Percentiles rank a stretch among this genome's conserved stretches.
Conservation (phyloP, 64 coral and sea anemone species). For the Stichodactyla mertensii region DNA sequence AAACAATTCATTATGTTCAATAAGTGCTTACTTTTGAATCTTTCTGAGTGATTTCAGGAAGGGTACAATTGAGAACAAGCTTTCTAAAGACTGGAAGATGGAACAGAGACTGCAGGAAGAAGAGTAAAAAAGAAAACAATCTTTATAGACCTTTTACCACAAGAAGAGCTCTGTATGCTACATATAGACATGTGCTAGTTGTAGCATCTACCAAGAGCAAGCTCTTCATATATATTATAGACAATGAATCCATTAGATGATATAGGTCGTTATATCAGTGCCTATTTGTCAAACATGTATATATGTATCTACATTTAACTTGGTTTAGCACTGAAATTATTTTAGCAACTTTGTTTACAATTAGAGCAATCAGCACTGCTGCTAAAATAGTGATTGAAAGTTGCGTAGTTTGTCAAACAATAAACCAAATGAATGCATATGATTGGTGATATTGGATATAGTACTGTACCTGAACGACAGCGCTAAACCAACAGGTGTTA, state of each 20-base stretch:
- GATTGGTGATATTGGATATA: background rate
- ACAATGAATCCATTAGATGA: too few relatives aligned
- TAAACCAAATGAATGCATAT: background rate
- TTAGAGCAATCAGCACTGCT: background rate
- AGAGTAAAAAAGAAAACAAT: background rate
- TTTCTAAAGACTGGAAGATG: slow-evolving; percentile 76
- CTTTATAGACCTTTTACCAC: background rate
- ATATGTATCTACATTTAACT: background rate
- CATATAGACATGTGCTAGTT: too few relatives aligned
- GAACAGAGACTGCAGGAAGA: slow-evolving; percentile 59
- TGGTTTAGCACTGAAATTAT: slow-evolving; percentile 18
- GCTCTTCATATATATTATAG: too few relatives aligned
- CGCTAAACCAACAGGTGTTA: slow-evolving; percentile 98
- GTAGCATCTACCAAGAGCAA: too few relatives aligned
- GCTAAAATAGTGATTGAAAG: slow-evolving; percentile 41
- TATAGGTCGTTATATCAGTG: background rate
- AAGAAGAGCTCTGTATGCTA: too few relatives aligned
- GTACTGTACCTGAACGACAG: slow-evolving; percentile 77
- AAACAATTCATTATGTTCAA: too few relatives aligned
- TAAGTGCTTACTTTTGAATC: slow-evolving; percentile 16
- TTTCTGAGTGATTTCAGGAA: slow-evolving; percentile 21
- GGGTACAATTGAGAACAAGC: slow-evolving; percentile 63
- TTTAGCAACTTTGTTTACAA: slow-evolving; percentile 50
- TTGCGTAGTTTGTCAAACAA: background rate
- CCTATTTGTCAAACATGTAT: slow-evolving; percentile 6